These are phyloP conservation scores for Polyodon spathula DNA, from an alignment of 2,113 vertebrate species.

Conservation along the genomic window DNA sequence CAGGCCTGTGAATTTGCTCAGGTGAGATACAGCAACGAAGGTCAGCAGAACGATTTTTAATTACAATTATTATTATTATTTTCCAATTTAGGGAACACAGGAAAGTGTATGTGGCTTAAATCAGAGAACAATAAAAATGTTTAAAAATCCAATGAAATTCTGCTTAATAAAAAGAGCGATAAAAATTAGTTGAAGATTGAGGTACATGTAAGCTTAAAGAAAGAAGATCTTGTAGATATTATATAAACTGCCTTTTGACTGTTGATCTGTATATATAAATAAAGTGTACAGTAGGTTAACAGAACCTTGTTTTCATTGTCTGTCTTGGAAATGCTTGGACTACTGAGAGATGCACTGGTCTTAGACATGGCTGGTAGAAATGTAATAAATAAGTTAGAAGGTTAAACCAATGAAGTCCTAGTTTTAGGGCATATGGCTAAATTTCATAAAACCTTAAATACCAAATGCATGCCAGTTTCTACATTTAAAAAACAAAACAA, in stretches of 20 bases:
- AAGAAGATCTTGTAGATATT: slow-evolving; percentile 80
- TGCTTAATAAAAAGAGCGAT: slow-evolving; percentile 5
- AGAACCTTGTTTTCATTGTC: neutral
- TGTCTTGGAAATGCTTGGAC: neutral
- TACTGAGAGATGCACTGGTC: neutral
- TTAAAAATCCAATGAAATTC: neutral
- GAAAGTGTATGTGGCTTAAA: neutral
- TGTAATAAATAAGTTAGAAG: too few relatives aligned
- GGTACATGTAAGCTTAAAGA: slow-evolving; percentile 84
- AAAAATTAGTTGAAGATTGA: slow-evolving; percentile 8
- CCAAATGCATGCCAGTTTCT: too few relatives aligned
- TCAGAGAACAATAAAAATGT: slow-evolving; percentile 10
- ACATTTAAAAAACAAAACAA: too few relatives aligned
- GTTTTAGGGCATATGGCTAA: too few relatives aligned
- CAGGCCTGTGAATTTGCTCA: too few relatives aligned
- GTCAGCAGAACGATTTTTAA: too few relatives aligned
- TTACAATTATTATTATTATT: too few relatives aligned
- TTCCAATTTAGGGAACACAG: slow-evolving; percentile 11
- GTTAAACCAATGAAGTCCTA: too few relatives aligned
- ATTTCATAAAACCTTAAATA: too few relatives aligned
- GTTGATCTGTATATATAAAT: slow-evolving; percentile 59
- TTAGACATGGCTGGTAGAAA: too few relatives aligned
- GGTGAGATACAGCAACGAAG: too few relatives aligned
- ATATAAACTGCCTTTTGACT: slow-evolving; percentile 60
- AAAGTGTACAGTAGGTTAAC: neutral